Evolutionary conservation across 2,888 invertebrate species (phyloP).

Genomic region (Atethmia centrago): DNA sequence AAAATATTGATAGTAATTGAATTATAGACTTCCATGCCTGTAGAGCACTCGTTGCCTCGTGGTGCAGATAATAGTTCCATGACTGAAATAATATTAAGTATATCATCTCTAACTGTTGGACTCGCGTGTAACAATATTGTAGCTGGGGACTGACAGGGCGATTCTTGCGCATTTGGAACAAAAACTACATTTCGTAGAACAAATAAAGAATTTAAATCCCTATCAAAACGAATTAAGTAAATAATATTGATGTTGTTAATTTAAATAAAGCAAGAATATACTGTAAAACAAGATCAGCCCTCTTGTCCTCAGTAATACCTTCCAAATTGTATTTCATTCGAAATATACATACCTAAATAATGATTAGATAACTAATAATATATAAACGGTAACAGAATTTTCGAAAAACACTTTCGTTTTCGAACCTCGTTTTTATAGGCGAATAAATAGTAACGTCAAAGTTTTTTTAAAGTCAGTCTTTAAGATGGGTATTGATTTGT

Average conservation of each 20-base stretch:
- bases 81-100: constrained; percentile 74
- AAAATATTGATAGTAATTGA: constrained; percentile 57
- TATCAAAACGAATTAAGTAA: constrained; percentile 31
- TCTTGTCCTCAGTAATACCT: constrained; percentile 52
- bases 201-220: constrained; percentile 35
- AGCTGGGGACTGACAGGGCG: constrained; percentile 52
- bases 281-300: constrained; percentile 37
- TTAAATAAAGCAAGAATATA: constrained; percentile 34
- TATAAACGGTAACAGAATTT: constrained; percentile 73
- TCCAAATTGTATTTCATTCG: constrained; percentile 68
- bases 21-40: constrained; percentile 54
- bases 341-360: constrained; percentile 73
- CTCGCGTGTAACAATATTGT: constrained; percentile 70
- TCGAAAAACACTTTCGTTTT: constrained; percentile 73
- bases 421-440: constrained; percentile 73
- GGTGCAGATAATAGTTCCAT: constrained; percentile 70
- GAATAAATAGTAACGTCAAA: constrained; percentile 68
- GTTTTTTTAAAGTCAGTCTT: constrained; percentile 66
- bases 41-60: constrained; percentile 68
- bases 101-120: constrained; percentile 68
- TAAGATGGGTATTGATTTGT: constrained; percentile 66
- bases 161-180: constrained; percentile 30
- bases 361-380: constrained; percentile 74
- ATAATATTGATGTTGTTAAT: constrained; percentile 42
- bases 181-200: constrained; percentile 38